Evolutionary conservation across 2,797 vertebrate genomes (phyloP), one percentile per base, ranked within the genome.

Genomic region (Chelidonichthys spinosus): DNA sequence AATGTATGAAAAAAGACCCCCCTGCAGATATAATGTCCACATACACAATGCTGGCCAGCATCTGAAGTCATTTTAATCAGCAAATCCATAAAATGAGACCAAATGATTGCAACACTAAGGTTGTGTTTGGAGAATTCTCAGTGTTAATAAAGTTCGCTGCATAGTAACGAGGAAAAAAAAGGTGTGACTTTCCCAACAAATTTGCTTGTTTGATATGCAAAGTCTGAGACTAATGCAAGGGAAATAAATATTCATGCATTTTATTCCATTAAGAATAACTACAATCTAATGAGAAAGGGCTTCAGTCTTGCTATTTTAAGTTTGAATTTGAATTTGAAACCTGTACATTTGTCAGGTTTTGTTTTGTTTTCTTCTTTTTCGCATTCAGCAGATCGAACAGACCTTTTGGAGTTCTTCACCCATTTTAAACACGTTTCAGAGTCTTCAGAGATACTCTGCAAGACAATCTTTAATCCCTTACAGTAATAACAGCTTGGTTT

Each of bases 401-500:
- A 55, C 25, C 6, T 36, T 63, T 59, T 63, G 11, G n/a, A 46
- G n/a, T 44, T 46, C 25, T 71, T 42, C 46, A n/a, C 37, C 32
- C 17, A 58, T 60, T 72, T 50, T 61, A 5, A 11, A 65, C 15
- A 11, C 11, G 62, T 78, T 65, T 74, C 15, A 37, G 33, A 59
- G 13, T 40, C 46, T 61, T 68, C 39, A 64, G 74, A 74, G 33
- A 60, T 71, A 72, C 50, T 61, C 60, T 66, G 44, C 33, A 53
- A 79, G 39, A 63, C 60, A 66, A 74, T 73, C 66, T 76, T 58
- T 85, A 54, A 72, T 76, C 68, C 76, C 69, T 78, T 47, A 47
- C 62, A 54, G 63, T 59, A 71, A 76, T 69, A 74, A 63, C 64
- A 77, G 47, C 53, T 73, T 49, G 37, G 15, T 74, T 83, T 69